Percentiles rank a stretch among this genome's conserved stretches.
Evolutionary conservation across 2,113 vertebrate species (phyloP).

Genomic region (Ctenomys sociabilis): DNA sequence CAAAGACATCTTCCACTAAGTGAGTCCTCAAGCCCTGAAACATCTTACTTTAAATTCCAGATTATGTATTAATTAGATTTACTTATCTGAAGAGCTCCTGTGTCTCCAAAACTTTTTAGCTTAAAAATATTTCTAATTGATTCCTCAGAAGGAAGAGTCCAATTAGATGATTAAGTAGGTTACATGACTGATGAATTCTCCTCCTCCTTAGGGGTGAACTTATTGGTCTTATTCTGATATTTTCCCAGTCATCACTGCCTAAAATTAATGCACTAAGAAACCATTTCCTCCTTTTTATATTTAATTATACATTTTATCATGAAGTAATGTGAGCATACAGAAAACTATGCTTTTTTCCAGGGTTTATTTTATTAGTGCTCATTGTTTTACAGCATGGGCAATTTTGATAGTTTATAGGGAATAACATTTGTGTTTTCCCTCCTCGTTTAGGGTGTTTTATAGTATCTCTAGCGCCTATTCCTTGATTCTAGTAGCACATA

Average conservation of each 20-base stretch:
- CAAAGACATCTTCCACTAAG: slow-evolving; percentile 34
- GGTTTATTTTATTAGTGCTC: not conserved
- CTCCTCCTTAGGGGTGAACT: not conserved
- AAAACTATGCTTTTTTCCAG: not conserved
- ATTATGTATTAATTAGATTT: slow-evolving; percentile 28
- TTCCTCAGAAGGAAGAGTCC: not conserved
- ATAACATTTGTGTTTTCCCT: not conserved
- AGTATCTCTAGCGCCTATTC: not conserved
- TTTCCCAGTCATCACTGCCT: not conserved
- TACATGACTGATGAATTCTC: not conserved
- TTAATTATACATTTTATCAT: not conserved
- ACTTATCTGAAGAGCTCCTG: not conserved
- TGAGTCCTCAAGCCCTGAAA: slow-evolving; percentile 49
- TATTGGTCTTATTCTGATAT: not conserved
- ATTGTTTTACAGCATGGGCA: not conserved
- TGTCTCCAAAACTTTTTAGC: not conserved
- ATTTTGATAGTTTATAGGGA: not conserved
- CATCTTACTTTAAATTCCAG: slow-evolving; percentile 28
- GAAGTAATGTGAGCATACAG: not conserved
- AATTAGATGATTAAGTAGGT: not conserved
- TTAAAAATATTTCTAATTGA: not conserved
- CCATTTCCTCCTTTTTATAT: not conserved
- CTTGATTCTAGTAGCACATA: not conserved
- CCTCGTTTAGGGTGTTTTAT: not conserved
- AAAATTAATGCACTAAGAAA: not conserved